phyloP scores from a whole-genome alignment of 2,888 invertebrate genomes.

The Plagiodera versicolora region DNA sequence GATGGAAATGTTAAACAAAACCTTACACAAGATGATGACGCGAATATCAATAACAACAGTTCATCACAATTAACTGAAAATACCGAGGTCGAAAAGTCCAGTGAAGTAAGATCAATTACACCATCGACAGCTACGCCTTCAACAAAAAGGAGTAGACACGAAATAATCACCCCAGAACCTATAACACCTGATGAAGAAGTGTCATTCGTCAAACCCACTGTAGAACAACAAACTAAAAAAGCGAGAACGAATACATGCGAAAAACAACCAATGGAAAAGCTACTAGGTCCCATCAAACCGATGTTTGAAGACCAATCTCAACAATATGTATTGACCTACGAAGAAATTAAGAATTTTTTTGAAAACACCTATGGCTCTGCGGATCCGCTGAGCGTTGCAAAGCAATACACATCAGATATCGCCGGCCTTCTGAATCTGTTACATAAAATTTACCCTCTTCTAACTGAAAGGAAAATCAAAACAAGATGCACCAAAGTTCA shows the following conservation, averaged over 20 bases:
- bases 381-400: slow-evolving; percentile 6
- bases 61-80: neutral
- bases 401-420: slow-evolving; percentile 4
- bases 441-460: neutral
- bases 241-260: neutral
- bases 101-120: neutral
- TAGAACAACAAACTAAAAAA: slow-evolving; percentile 6
- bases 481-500: slow-evolving; percentile 12
- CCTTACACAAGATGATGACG: slow-evolving; percentile 3
- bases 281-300: neutral
- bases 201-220: neutral
- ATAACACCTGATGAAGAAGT: slow-evolving; percentile 2
- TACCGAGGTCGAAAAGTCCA: neutral
- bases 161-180: slow-evolving; percentile 4
- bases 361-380: neutral
- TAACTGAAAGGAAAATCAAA: slow-evolving; percentile 7
- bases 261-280: slow-evolving; percentile 4
- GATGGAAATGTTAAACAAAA: slow-evolving; percentile 1
- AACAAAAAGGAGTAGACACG: slow-evolving; percentile 3
- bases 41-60: neutral
- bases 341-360: slow-evolving; percentile 6
- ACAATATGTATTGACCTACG: neutral
- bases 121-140: neutral
- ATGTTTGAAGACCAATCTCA: slow-evolving; percentile 11
- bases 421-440: neutral